Base-by-base conservation (phyloP, 2,113 vertebrate species). In the Tonatia bakeri region DNA sequence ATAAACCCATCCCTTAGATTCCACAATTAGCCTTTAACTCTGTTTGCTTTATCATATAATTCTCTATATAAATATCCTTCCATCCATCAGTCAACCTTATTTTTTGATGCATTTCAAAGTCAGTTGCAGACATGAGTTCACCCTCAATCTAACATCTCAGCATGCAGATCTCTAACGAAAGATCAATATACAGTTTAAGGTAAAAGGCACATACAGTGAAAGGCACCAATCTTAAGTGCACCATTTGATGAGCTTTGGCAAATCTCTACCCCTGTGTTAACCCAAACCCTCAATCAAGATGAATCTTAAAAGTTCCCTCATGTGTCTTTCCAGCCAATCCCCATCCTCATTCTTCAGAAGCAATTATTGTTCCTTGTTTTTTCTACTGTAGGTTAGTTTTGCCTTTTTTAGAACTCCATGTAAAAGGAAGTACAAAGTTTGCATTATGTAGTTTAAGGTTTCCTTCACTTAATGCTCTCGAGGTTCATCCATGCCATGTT, bases 231-330 rank as follows among this genome's bases (percentile, higher is more conserved):
- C 50, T 84, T 87, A 87, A 59, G 40, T 24, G 2, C 87, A 54
- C 24, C 15, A 45, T 95, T 96, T 77, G 45, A 56, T 89, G 33
- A 93, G 16, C 81, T 93, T 88, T 86, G 67, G 75, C n/a, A 80
- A 38, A 38, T 77, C 47, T 36, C 43, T 82, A 17, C 19, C 45
- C 7, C 33, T 64, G 10, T 50, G 33, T 75, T 75, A 76, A 73
- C 19, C 47, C 10, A 72, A 17, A 73, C 54, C 43, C 26, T 22
- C 33, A 15, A 38, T 70, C 20, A 82, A 20, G 17, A 15, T 64
- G n/a, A 59, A 11, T 67, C 19, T 72, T 75, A 7, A 81, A 77
- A 83, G 59, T 86, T 72, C 69, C 10, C 20, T 56, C 13, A 14
- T 19, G 47, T 12, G 14, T 52, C 17, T 85, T 84, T 45, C 14